phyloP scores from a whole-genome alignment of 53 echinoderm and acorn worm genomes.

The Echinarachnius parma region DNA sequence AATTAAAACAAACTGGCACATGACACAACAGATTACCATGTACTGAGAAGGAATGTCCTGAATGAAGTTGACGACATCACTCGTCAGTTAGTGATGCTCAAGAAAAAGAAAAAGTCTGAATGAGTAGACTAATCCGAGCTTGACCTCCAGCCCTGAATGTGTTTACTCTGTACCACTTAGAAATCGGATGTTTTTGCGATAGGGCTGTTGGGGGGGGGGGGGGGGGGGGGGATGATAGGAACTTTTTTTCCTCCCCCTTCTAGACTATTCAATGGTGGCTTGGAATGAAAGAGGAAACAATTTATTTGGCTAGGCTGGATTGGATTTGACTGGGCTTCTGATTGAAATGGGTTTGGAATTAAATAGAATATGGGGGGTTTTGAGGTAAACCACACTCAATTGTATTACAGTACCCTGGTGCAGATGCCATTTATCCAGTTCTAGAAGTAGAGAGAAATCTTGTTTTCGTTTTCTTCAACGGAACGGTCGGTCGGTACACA shows the following conservation, averaged over 20 bases:
- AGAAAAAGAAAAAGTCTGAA: conserved; percentile 6
- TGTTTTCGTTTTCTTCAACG: no score
- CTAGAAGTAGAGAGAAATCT: no score
- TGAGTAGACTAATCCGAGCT: conserved; percentile 1
- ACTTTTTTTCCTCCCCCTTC: not conserved
- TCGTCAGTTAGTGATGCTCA: not conserved
- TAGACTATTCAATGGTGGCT: not conserved
- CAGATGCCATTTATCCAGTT: not conserved
- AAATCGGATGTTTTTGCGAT: conserved; percentile 48
- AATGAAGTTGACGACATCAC: not conserved
- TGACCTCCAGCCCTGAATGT: conserved; percentile 40
- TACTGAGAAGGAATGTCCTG: not conserved
- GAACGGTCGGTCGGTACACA: no score
- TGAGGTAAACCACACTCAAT: conserved; percentile 28
- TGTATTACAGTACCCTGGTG: conserved; percentile 10
- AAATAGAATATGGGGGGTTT: no score
- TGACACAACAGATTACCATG: not conserved
- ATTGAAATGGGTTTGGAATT: conserved; percentile 30
- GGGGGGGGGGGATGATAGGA: not conserved
- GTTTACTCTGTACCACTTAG: conserved; percentile 42
- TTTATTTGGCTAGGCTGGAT: conserved; percentile 41
- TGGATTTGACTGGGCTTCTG: conserved; percentile 31
- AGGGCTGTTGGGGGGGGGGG: conserved; percentile 11
- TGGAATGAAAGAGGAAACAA: conserved; percentile 35
- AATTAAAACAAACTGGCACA: no score